phyloP scores from a whole-genome alignment of 2,113 vertebrate species.

The Mirounga angustirostris region DNA sequence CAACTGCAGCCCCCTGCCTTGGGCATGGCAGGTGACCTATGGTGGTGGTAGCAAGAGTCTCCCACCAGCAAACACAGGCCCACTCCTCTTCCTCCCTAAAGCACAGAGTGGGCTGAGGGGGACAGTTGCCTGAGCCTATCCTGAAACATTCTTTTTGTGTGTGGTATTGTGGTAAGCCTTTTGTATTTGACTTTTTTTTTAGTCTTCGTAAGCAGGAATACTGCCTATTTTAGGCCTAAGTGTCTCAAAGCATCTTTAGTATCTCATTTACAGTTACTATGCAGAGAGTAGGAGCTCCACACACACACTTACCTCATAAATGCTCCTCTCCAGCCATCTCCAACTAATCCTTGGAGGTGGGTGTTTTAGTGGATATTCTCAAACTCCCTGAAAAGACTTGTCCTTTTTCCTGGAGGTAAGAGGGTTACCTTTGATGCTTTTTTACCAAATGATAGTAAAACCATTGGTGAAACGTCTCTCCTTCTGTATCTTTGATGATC shows the following conservation, averaged over 20 bases:
- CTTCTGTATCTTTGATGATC: background rate
- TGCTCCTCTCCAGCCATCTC: background rate
- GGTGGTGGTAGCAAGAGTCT: background rate
- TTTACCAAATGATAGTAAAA: background rate
- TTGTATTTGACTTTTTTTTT: background rate
- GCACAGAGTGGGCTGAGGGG: background rate
- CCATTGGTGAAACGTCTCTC: background rate
- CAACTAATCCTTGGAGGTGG: background rate
- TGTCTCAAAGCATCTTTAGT: conserved; percentile 1
- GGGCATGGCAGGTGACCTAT: background rate
- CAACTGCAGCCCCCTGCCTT: background rate
- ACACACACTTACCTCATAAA: background rate
- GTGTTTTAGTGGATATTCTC: background rate
- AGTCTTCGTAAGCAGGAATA: background rate
- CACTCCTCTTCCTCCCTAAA: background rate
- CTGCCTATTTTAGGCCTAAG: background rate
- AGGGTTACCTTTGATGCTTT: background rate
- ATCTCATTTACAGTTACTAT: background rate
- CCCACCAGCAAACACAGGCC: background rate
- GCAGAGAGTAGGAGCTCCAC: background rate
- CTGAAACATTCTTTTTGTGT: background rate
- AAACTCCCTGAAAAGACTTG: background rate
- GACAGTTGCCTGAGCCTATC: background rate
- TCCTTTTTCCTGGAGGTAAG: background rate
- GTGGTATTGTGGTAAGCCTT: background rate